Conservation (phyloP, 2,888 invertebrate species). For the Sthenelais limicola region DNA sequence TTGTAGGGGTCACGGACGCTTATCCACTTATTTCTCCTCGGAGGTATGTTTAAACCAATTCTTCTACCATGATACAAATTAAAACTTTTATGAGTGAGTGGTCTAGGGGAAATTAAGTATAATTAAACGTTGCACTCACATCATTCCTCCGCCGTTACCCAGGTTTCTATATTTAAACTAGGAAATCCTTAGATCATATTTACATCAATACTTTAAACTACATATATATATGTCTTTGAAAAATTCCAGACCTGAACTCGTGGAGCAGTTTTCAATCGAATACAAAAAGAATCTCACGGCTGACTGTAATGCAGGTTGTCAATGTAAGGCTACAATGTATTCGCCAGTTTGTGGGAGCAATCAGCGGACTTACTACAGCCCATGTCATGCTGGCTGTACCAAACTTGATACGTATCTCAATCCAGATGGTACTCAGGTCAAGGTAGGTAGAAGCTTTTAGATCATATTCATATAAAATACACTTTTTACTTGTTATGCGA, state of each 20-base stretch:
- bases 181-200: background rate
- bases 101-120: no score
- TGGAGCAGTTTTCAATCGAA: slow-evolving; percentile 4
- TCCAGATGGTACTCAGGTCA: slow-evolving; percentile 23
- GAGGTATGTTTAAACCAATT: background rate
- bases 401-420: slow-evolving; percentile 21
- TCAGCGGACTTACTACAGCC: slow-evolving; percentile 45
- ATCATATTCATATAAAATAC: no score
- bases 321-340: slow-evolving; percentile 41
- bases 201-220: background rate
- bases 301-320: slow-evolving; percentile 43
- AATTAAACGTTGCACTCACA: no score
- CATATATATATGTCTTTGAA: background rate
- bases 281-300: slow-evolving; percentile 42
- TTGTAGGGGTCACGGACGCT: slow-evolving; percentile 41
- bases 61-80: no score
- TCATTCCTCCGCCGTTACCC: no score
- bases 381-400: slow-evolving; percentile 49
- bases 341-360: slow-evolving; percentile 45
- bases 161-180: background rate
- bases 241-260: background rate
- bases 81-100: no score
- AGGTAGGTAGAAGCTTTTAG: no score
- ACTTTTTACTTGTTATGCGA: no score
- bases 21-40: no score